Percentiles rank a stretch among this genome's conserved stretches.
phyloP scores from a whole-genome alignment of 1,140 invertebrate species.

The Drosophila kurseongensis region DNA sequence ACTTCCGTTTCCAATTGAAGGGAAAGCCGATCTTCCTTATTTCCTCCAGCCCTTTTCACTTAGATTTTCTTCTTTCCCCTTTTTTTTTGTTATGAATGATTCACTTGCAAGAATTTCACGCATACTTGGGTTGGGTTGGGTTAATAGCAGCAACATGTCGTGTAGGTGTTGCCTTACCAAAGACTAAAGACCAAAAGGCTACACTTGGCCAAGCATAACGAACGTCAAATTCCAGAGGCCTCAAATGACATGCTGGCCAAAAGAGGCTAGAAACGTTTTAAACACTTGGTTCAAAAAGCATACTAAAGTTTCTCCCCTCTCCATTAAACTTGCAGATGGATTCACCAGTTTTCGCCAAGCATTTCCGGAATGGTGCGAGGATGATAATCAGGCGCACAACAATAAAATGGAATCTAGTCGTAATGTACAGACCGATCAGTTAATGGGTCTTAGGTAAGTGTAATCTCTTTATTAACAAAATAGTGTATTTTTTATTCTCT shows the following conservation, averaged over 20 bases:
- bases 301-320: constrained; percentile 40
- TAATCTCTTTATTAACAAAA: background rate
- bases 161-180: constrained; percentile 72
- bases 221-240: constrained; percentile 49
- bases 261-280: constrained; percentile 2
- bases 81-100: constrained; percentile 65
- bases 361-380: constrained; percentile 95
- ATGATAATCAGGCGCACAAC: constrained; percentile 81
- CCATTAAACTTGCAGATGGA: constrained; percentile 89
- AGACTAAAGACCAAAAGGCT: constrained; percentile 49
- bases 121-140: constrained; percentile 50
- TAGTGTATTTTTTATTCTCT: background rate
- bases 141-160: constrained; percentile 29
- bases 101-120: constrained; percentile 67
- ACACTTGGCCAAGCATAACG: constrained; percentile 80
- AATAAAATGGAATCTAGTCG: constrained; percentile 84
- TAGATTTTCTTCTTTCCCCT: background rate
- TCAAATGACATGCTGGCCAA: constrained; percentile 33
- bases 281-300: constrained; percentile 56
- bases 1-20: constrained; percentile 76
- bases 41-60: constrained; percentile 2
- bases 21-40: constrained; percentile 13
- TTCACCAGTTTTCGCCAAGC: constrained; percentile 91
- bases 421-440: constrained; percentile 85
- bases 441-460: constrained; percentile 85